These are phyloP conservation scores for Colossoma macropomum DNA, from an alignment of 2,113 vertebrate species.

Conservation along the genomic window DNA sequence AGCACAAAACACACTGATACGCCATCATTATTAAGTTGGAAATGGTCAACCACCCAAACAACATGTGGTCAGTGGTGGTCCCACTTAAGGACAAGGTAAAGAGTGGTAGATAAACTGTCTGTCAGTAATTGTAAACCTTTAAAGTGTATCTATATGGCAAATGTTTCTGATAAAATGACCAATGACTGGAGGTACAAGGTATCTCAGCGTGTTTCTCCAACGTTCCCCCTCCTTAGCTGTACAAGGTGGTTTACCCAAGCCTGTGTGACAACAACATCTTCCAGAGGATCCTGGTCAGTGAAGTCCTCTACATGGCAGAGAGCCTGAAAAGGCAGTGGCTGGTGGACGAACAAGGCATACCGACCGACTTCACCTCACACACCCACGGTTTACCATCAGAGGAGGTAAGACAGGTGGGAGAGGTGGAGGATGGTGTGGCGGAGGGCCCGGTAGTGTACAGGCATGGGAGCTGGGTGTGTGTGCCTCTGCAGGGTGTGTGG, in stretches of 20 bases:
- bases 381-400: background rate
- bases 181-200: background rate
- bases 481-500: constrained; percentile 84
- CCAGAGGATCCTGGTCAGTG: constrained; percentile 76
- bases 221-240: constrained; percentile 74
- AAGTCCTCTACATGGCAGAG: constrained; percentile 80
- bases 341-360: constrained; percentile 25
- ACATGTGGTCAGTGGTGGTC: too few relatives aligned
- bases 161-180: background rate
- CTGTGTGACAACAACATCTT: constrained; percentile 86
- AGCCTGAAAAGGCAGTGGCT: constrained; percentile 71
- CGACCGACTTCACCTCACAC: constrained; percentile 7
- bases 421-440: constrained; percentile 31
- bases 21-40: too few relatives aligned
- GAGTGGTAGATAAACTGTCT: too few relatives aligned
- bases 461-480: constrained; percentile 66
- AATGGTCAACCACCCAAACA: too few relatives aligned
- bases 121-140: too few relatives aligned
- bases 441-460: constrained; percentile 64
- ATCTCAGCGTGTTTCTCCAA: background rate
- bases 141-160: too few relatives aligned
- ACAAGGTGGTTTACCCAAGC: constrained; percentile 87
- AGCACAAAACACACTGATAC: too few relatives aligned
- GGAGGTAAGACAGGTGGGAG: background rate
- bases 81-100: too few relatives aligned